Evolutionary conservation across 1,140 invertebrate genomes (phyloP), one percentile per base, ranked within the genome.

Genomic region (Vanessa atalanta): DNA sequence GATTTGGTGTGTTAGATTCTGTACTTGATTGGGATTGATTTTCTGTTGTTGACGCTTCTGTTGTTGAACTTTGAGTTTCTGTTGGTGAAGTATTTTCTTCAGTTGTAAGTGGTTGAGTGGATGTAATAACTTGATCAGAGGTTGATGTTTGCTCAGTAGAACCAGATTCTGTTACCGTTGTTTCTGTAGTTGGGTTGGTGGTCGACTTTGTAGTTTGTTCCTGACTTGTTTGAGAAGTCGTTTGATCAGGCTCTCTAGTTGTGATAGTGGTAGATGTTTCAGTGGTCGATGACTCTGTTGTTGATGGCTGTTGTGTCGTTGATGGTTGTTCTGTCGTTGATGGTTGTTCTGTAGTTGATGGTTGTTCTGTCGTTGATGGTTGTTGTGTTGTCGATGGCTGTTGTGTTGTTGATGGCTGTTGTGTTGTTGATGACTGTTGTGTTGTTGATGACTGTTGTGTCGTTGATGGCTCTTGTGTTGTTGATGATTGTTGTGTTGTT

Each of bases 1-100:
- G 83, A 16, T 79, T 73, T 11, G 81, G 55, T 71, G 80, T 79
- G 74, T 48, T 77, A 65, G 77, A 74, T 79, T 84, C 78, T 69
- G 87, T 87, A 61, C 84, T 89, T 43, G 79, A 80, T 64, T 79
- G 78, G 16, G 69, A 74, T 72, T 80, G 73, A n/a, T 77, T 88
- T 69, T 87, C 82, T 60, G 88, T 84, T 15, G 65, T 65, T 47
- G 76, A 61, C 48, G 60, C 47, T 60, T 77, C 75, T 6, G 61
- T 47, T 55, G 69, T 72, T 23, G 73, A 53, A 70, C 51, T 72
- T 70, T 75, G 73, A 57, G 5, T 13, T 75, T 72, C 73, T 61
- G 70, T 69, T 3, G 47, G 51, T n/a, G 65, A 64, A 47, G 57
- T 55, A 70, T 65, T 67, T 60, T 68, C 20, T 57, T 72, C 65